Percentiles rank a stretch among this genome's conserved stretches.
Conservation (phyloP, 2,113 vertebrate genomes). For the Mungos mungo region DNA sequence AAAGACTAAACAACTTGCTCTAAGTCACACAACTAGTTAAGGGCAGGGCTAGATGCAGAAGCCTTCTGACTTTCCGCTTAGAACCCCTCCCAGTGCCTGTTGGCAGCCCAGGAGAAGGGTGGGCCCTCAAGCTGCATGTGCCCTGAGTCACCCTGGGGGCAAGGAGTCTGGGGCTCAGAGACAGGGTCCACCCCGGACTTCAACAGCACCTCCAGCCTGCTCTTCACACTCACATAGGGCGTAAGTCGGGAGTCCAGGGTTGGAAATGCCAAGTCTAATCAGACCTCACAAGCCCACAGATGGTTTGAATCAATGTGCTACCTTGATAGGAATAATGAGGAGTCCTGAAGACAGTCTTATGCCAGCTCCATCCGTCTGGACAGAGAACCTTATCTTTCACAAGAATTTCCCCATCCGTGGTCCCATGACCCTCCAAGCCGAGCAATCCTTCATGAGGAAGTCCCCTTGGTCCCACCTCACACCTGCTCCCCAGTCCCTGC, state of each 20-base stretch:
- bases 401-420: neutral
- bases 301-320: constrained; percentile 85
- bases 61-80: neutral
- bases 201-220: constrained; percentile 28
- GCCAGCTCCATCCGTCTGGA: constrained; percentile 70
- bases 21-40: constrained; percentile 11
- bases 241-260: constrained; percentile 81
- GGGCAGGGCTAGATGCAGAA: neutral
- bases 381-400: constrained; percentile 65
- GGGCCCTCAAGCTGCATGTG: neutral
- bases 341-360: constrained; percentile 77
- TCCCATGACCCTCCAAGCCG: neutral
- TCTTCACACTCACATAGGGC: constrained; percentile 65
- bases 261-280: constrained; percentile 82
- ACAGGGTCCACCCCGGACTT: neutral
- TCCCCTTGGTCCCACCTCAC: neutral
- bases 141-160: neutral
- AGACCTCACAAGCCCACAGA: constrained; percentile 83
- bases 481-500: neutral
- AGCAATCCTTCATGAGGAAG: constrained; percentile 14
- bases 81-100: neutral
- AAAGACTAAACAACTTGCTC: constrained; percentile 4
- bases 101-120: neutral
- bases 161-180: neutral
- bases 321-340: constrained; percentile 85